phyloP scores from a whole-genome alignment of 1,140 invertebrate species.

The Drosophila sechellia region DNA sequence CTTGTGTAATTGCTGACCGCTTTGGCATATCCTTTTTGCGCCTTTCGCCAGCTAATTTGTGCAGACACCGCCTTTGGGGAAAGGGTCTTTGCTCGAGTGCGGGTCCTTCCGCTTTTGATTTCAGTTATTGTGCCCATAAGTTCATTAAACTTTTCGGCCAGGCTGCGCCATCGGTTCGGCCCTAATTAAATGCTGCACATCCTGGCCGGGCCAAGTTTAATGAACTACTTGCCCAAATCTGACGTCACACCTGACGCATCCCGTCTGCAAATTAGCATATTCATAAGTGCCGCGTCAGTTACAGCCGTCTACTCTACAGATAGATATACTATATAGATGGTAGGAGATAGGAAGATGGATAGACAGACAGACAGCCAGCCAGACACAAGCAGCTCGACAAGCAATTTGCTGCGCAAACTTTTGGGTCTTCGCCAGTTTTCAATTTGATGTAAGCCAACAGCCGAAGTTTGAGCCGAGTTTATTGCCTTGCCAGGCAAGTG shows the following conservation, averaged over 20 bases:
- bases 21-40: conserved; percentile 71
- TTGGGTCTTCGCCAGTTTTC: conserved; percentile 49
- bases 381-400: conserved; percentile 37
- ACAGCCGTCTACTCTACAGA: conserved; percentile 1
- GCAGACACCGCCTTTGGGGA: conserved; percentile 60
- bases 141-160: conserved; percentile 73
- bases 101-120: conserved; percentile 59
- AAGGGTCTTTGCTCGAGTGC: conserved; percentile 5
- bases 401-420: conserved; percentile 55
- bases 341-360: conserved; percentile 1
- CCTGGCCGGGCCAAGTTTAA: conserved; percentile 58
- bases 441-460: conserved; percentile 47
- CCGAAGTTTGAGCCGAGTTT: conserved; percentile 39
- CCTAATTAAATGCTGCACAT: conserved; percentile 68
- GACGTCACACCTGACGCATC: conserved; percentile 64
- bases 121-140: conserved; percentile 45
- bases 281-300: conserved; percentile 39
- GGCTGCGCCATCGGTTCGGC: conserved; percentile 33
- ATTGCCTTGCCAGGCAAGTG: conserved; percentile 15
- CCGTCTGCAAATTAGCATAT: conserved; percentile 67
- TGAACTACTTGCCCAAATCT: conserved; percentile 42
- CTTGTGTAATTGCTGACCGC: conserved; percentile 74
- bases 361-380: not conserved
- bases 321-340: not conserved
- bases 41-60: conserved; percentile 68